Conservation (phyloP, 2,888 invertebrate genomes). For the Philereme transversata region DNA sequence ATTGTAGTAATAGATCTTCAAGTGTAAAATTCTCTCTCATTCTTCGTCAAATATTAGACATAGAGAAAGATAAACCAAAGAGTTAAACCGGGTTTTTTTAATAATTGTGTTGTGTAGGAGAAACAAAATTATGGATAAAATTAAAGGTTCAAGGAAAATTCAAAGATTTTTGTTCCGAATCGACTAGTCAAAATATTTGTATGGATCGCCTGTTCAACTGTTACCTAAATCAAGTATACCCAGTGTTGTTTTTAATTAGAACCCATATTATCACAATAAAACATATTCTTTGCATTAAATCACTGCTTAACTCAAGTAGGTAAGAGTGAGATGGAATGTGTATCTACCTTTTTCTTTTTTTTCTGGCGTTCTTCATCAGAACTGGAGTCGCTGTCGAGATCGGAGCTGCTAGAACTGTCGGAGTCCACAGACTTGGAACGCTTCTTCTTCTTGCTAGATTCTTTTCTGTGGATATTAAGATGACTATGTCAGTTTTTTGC, state of each 20-base stretch:
- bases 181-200: too few relatives aligned
- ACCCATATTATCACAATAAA: constrained; percentile 26
- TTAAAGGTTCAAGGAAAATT: too few relatives aligned
- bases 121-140: too few relatives aligned
- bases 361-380: constrained; percentile 69
- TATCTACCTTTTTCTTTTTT: constrained; percentile 77
- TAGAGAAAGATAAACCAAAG: too few relatives aligned
- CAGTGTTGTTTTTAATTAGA: neutral
- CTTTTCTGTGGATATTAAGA: constrained; percentile 59
- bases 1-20: too few relatives aligned
- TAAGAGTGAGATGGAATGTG: constrained; percentile 16
- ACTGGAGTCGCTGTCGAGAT: constrained; percentile 66
- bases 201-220: neutral
- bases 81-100: too few relatives aligned
- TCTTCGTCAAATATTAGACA: too few relatives aligned
- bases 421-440: constrained; percentile 82
- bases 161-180: too few relatives aligned
- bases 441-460: constrained; percentile 81
- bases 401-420: constrained; percentile 77
- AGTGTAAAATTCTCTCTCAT: too few relatives aligned
- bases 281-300: constrained; percentile 51
- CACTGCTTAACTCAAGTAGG: constrained; percentile 36
- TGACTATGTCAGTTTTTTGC: neutral
- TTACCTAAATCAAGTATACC: neutral
- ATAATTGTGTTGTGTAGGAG: too few relatives aligned